Percentiles rank a stretch among this genome's conserved stretches.
These are phyloP conservation scores for Paracanthobrama guichenoti DNA, from an alignment of 2,113 vertebrate genomes.

Conservation along the genomic window DNA sequence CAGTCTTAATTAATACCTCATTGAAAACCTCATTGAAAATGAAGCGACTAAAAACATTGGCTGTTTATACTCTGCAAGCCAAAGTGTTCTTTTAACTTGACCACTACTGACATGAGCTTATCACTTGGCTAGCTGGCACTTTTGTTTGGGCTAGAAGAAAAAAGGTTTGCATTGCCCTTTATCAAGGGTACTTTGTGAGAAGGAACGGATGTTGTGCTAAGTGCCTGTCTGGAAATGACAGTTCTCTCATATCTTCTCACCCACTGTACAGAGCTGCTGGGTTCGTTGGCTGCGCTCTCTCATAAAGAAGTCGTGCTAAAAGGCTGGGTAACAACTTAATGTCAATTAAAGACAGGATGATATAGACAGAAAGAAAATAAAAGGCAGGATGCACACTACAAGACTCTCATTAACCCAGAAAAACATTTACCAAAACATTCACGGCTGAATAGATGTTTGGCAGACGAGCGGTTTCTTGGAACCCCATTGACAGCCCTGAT, in stretches of 20 bases:
- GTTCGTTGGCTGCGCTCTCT: conserved; percentile 1
- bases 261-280: conserved; percentile 13
- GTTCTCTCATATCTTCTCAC: conserved; percentile 40
- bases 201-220: conserved; percentile 40
- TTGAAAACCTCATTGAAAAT: background rate
- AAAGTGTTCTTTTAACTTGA: conserved; percentile 6
- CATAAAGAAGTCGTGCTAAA: conserved; percentile 20
- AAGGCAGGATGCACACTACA: background rate
- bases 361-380: conserved; percentile 11
- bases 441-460: conserved; percentile 5
- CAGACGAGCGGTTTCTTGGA: background rate
- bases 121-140: background rate
- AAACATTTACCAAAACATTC: background rate
- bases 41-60: background rate
- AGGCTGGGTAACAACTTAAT: background rate
- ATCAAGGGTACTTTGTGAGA: conserved; percentile 28
- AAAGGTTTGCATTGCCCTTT: conserved; percentile 39
- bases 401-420: conserved; percentile 7
- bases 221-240: conserved; percentile 41
- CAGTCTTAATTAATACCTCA: background rate
- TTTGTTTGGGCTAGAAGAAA: conserved; percentile 21
- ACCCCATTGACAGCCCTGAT: conserved; percentile 1
- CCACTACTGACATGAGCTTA: conserved; percentile 32
- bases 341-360: background rate
- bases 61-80: conserved; percentile 6